Evolutionary conservation across 2,113 vertebrate species (phyloP).

Genomic region (Phyllostomus hastatus): DNA sequence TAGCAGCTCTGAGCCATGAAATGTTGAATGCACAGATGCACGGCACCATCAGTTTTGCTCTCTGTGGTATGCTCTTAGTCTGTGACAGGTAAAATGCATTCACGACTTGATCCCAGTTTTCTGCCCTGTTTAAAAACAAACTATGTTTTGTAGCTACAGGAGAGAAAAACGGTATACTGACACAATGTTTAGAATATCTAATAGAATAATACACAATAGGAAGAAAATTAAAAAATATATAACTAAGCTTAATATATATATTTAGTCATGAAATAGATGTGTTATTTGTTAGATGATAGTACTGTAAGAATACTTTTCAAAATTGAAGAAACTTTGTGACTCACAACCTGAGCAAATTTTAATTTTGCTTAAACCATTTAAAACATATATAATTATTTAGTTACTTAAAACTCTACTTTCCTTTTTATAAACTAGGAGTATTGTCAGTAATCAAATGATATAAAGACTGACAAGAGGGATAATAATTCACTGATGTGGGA

Average conservation of each 20-base stretch:
- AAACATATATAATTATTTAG: neutral
- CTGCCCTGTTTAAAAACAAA: constrained; percentile 79
- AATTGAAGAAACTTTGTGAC: neutral
- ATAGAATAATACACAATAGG: neutral
- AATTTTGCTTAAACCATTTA: neutral
- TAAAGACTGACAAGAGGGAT: neutral
- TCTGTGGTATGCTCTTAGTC: constrained; percentile 76
- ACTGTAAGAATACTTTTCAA: neutral
- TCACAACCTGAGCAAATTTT: neutral
- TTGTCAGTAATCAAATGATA: neutral
- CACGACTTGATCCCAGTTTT: constrained; percentile 78
- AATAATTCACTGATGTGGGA: neutral
- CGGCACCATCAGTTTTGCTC: constrained; percentile 74
- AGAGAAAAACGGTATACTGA: constrained; percentile 66
- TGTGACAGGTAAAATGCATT: constrained; percentile 80
- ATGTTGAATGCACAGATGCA: constrained; percentile 84
- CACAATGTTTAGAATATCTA: constrained; percentile 61
- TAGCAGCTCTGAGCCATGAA: constrained; percentile 81
- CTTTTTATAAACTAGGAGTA: neutral
- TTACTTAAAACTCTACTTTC: neutral
- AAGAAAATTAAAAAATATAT: neutral
- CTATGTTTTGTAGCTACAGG: constrained; percentile 76
- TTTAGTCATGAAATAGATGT: neutral
- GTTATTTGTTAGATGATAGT: neutral
- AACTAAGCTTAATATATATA: neutral